Percentiles rank a stretch among this genome's conserved stretches.
phyloP scores from a whole-genome alignment of 2,888 invertebrate genomes.

The Baronia brevicornis region DNA sequence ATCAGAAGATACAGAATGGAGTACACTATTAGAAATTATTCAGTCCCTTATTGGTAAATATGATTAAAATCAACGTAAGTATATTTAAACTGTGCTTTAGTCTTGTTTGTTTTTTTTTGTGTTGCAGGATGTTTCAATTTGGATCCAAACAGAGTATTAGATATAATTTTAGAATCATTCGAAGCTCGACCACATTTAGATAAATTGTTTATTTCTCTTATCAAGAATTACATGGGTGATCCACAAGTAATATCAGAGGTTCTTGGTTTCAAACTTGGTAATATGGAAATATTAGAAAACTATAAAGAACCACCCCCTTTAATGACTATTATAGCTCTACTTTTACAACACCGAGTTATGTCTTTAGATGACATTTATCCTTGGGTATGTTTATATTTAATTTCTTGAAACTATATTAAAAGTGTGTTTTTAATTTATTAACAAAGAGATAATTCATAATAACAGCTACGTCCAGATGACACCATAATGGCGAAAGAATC shows the following conservation, averaged over 20 bases:
- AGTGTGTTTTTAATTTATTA: background rate
- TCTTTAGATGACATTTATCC: conserved; percentile 91
- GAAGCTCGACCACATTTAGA: conserved; percentile 89
- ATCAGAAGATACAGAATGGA: conserved; percentile 78
- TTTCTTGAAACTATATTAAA: background rate
- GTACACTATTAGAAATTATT: conserved; percentile 88
- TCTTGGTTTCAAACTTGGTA: conserved; percentile 92
- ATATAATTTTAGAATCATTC: conserved; percentile 97
- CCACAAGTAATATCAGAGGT: conserved; percentile 90
- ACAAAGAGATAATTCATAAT: conserved; percentile 14
- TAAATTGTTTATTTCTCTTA: conserved; percentile 88
- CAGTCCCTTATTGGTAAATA: conserved; percentile 91
- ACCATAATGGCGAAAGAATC: conserved; percentile 85
- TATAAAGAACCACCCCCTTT: conserved; percentile 86
- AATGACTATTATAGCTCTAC: conserved; percentile 91
- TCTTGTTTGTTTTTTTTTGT: conserved; percentile 1
- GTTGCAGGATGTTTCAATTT: conserved; percentile 96
- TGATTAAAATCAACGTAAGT: background rate
- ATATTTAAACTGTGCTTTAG: background rate
- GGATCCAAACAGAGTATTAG: conserved; percentile 97
- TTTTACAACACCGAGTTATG: conserved; percentile 92
- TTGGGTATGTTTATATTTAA: conserved; percentile 80
- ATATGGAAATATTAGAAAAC: conserved; percentile 74
- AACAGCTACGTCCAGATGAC: conserved; percentile 89
- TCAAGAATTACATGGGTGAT: conserved; percentile 90